These are phyloP conservation scores for Lagopus leucura DNA, from an alignment of 2,113 vertebrate species.

Conservation along the genomic window DNA sequence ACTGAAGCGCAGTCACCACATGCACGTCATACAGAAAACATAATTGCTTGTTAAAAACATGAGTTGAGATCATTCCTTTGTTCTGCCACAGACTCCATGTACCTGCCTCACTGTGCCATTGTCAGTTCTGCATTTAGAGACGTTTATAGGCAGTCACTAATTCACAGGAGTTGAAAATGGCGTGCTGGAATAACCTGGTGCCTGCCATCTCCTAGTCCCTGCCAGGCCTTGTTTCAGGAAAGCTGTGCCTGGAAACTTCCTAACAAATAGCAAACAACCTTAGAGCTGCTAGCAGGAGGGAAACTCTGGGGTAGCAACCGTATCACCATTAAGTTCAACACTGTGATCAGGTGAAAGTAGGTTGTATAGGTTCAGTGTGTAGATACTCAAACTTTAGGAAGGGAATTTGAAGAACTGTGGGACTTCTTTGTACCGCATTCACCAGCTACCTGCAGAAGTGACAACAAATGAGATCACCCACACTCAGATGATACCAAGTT, in stretches of 20 bases:
- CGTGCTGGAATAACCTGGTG: neutral
- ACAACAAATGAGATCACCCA: neutral
- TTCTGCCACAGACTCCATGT: neutral
- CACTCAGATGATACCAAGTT: neutral
- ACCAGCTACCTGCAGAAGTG: neutral
- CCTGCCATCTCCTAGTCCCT: neutral
- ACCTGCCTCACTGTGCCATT: neutral
- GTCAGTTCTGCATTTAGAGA: neutral
- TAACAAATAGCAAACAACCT: neutral
- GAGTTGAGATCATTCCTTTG: neutral
- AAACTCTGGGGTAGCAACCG: neutral
- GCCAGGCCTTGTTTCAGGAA: neutral
- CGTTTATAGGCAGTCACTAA: neutral
- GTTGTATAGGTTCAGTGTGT: neutral
- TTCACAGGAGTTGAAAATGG: neutral
- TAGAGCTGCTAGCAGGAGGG: neutral
- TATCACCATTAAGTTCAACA: fast-evolving
- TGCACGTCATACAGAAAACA: neutral
- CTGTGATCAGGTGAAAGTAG: neutral
- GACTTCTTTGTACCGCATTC: neutral
- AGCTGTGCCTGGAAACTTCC: neutral
- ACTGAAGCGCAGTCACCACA: neutral
- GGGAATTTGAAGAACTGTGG: neutral
- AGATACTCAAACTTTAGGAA: neutral
- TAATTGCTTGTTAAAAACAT: neutral